These are phyloP conservation scores for Drosophila repleta DNA, from an alignment of 1,140 invertebrate genomes.

Conservation along the genomic window DNA sequence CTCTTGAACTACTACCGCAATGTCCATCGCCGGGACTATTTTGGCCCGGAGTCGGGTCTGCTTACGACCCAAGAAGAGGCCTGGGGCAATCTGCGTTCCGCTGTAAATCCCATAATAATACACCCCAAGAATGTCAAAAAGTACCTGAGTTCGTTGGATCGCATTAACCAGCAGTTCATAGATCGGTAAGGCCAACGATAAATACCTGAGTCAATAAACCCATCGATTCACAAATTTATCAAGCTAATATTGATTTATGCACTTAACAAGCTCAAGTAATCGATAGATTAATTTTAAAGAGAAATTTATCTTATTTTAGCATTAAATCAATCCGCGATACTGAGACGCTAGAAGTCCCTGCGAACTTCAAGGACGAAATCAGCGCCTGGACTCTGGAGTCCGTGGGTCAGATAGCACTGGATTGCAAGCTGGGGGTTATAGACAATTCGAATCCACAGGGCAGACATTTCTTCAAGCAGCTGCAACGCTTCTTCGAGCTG, in stretches of 20 bases:
- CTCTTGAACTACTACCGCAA: slow-evolving; percentile 47
- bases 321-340: slow-evolving; percentile 85
- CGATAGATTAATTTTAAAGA: no score
- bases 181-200: slow-evolving; percentile 14
- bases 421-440: slow-evolving; percentile 86
- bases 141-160: slow-evolving; percentile 76
- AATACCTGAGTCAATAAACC: not conserved
- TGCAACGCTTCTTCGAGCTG: slow-evolving; percentile 86
- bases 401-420: slow-evolving; percentile 88
- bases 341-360: slow-evolving; percentile 85
- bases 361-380: slow-evolving; percentile 86
- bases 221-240: not conserved
- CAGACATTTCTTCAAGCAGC: slow-evolving; percentile 86
- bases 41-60: slow-evolving; percentile 34
- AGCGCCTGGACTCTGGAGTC: slow-evolving; percentile 89
- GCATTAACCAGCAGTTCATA: slow-evolving; percentile 72
- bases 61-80: slow-evolving; percentile 26
- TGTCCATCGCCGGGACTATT: slow-evolving; percentile 41
- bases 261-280: no score
- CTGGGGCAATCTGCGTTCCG: slow-evolving; percentile 49
- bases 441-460: slow-evolving; percentile 84
- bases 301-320: slow-evolving; percentile 54
- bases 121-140: slow-evolving; percentile 84
- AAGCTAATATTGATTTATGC: no score
- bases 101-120: slow-evolving; percentile 84